A percentile compares a stretch with the other conserved stretches of the same genome.
Evolutionary conservation across 1,140 invertebrate genomes (phyloP).

Genomic region (Drosophila orosa): DNA sequence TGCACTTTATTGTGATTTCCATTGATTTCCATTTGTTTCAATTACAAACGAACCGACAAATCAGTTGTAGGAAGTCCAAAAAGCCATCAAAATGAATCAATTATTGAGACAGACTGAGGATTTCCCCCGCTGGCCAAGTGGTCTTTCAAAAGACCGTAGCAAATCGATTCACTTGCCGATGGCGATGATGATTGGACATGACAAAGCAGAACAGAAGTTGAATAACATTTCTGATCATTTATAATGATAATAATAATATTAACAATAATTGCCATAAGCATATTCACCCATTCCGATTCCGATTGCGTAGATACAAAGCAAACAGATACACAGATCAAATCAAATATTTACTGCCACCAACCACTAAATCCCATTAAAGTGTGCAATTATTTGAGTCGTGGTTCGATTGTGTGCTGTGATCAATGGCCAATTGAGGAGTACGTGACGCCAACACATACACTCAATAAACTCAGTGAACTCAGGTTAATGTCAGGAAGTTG

Average conservation of each 20-base stretch:
- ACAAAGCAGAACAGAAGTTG: conserved; percentile 56
- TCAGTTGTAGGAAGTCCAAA: conserved; percentile 24
- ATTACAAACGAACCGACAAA: conserved; percentile 17
- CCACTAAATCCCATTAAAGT: conserved; percentile 66
- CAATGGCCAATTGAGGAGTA: conserved; percentile 38
- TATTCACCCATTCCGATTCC: background rate
- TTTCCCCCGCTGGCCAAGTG: conserved; percentile 14
- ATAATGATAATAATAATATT: conserved; percentile 22
- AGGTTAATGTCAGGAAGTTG: conserved; percentile 29
- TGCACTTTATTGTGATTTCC: conserved; percentile 26
- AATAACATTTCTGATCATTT: conserved; percentile 61
- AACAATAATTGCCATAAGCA: conserved; percentile 42
- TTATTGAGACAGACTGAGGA: conserved; percentile 13
- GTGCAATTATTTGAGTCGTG: conserved; percentile 67
- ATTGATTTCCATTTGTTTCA: conserved; percentile 9
- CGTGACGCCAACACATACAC: conserved; percentile 27
- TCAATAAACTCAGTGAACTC: background rate
- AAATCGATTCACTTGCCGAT: conserved; percentile 41
- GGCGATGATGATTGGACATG: conserved; percentile 47
- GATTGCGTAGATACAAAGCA: conserved; percentile 9
- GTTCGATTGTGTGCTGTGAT: conserved; percentile 17
- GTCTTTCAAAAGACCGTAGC: background rate
- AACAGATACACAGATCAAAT: conserved; percentile 23
- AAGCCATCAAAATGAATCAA: conserved; percentile 28
- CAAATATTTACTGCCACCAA: conserved; percentile 21